These are phyloP conservation scores for Drosophila monieri DNA, from an alignment of 2,888 invertebrate genomes.

Conservation along the genomic window DNA sequence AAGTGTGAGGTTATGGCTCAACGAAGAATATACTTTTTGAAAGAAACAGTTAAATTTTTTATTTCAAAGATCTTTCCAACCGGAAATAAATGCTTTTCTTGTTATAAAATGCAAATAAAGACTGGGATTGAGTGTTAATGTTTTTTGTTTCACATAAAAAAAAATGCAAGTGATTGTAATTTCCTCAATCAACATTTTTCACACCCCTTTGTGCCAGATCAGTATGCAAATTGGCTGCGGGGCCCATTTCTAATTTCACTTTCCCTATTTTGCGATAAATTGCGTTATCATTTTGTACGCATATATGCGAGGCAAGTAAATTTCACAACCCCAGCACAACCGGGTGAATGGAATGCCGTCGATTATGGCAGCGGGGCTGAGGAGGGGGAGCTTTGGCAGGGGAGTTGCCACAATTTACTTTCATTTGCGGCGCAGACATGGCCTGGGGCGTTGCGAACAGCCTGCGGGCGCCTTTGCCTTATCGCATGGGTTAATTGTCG, in stretches of 20 bases:
- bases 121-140: background rate
- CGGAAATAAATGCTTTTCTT: background rate
- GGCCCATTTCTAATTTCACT: slow-evolving; percentile 65
- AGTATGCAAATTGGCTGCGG: slow-evolving; percentile 46
- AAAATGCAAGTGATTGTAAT: slow-evolving; percentile 8
- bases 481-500: slow-evolving; percentile 71
- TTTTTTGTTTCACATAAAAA: slow-evolving; percentile 16
- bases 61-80: background rate
- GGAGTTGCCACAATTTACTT: slow-evolving; percentile 73
- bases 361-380: slow-evolving; percentile 26
- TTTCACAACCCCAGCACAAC: slow-evolving; percentile 50
- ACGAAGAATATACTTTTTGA: background rate
- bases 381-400: slow-evolving; percentile 10
- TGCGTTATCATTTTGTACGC: slow-evolving; percentile 76
- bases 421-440: slow-evolving; percentile 59
- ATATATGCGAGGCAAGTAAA: slow-evolving; percentile 57
- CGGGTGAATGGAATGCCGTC: slow-evolving; percentile 74
- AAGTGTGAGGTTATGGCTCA: slow-evolving; percentile 3
- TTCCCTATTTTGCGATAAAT: slow-evolving; percentile 74
- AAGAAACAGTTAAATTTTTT: background rate
- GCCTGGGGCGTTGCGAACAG: slow-evolving; percentile 18
- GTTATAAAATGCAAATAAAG: background rate
- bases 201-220: slow-evolving; percentile 14
- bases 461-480: slow-evolving; percentile 63
- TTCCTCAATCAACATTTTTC: slow-evolving; percentile 35